Conservation (phyloP, 2,113 vertebrate genomes). For the Gymnogyps californianus region DNA sequence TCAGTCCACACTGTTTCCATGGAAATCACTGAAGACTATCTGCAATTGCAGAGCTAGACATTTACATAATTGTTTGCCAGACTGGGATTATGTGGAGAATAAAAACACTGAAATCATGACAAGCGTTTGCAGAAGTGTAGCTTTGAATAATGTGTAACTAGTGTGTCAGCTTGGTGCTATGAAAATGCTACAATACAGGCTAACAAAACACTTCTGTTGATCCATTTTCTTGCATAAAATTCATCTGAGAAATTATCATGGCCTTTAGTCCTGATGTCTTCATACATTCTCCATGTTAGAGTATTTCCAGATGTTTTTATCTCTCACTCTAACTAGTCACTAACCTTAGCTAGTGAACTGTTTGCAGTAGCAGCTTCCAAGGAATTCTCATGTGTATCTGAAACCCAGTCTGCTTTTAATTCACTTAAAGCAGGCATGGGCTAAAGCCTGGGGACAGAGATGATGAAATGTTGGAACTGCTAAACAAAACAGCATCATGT, state of each 20-base stretch:
- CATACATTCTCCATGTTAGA: background rate
- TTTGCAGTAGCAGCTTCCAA: background rate
- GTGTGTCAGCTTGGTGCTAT: background rate
- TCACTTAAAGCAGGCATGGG: background rate
- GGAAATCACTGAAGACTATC: background rate
- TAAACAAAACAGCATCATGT: background rate
- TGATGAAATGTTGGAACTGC: background rate
- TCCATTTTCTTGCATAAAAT: background rate
- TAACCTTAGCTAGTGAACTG: background rate
- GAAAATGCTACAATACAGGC: background rate
- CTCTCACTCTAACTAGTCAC: background rate
- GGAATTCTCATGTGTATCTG: background rate
- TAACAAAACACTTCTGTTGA: background rate
- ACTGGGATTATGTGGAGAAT: background rate
- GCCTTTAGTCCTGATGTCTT: background rate
- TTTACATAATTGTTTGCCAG: slow-evolving; percentile 5
- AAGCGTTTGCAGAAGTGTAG: background rate
- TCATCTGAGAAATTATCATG: background rate
- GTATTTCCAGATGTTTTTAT: background rate
- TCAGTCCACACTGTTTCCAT: background rate
- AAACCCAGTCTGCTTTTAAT: background rate
- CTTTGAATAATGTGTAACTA: background rate
- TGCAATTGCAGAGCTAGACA: background rate
- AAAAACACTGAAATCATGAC: background rate
- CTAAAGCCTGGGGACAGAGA: background rate